Conservation (phyloP, 2,888 invertebrate species). For the Iselma pallidipennis region DNA sequence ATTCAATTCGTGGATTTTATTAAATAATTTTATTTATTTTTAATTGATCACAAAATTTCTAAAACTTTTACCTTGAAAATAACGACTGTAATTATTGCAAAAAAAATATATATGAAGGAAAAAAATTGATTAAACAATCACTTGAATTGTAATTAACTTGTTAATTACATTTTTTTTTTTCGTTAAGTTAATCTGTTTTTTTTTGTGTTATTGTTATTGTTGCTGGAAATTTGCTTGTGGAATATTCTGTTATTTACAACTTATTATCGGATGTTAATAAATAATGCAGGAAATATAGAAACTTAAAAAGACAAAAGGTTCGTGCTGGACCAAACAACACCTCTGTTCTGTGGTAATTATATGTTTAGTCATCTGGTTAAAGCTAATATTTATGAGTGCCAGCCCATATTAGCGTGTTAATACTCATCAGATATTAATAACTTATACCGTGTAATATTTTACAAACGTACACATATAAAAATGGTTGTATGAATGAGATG, state of each 20-base stretch:
- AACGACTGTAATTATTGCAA: not conserved
- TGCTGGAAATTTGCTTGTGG: not conserved
- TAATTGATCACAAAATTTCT: not conserved
- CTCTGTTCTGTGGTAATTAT: slow-evolving; percentile 43
- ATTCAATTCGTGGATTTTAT: not conserved
- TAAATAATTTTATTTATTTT: not conserved
- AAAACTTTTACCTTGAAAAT: not conserved
- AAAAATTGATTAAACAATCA: not conserved
- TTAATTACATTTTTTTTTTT: not conserved
- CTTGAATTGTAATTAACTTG: not conserved
- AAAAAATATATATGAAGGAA: too few species aligned
- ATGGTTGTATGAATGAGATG: not conserved
- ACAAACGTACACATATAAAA: not conserved
- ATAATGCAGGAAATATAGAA: slow-evolving; percentile 24
- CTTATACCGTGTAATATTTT: not conserved
- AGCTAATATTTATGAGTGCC: slow-evolving; percentile 46
- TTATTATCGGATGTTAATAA: slow-evolving; percentile 8
- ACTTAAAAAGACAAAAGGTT: slow-evolving; percentile 35
- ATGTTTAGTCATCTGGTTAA: slow-evolving; percentile 43
- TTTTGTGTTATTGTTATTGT: not conserved
- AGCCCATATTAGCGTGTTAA: slow-evolving; percentile 49
- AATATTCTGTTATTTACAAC: not conserved
- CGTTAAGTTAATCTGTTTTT: too few species aligned
- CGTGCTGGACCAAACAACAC: slow-evolving; percentile 43
- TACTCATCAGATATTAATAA: slow-evolving; percentile 43